Evolutionary conservation across 2,888 invertebrate genomes (phyloP).

Genomic region (Melieria crassipennis): DNA sequence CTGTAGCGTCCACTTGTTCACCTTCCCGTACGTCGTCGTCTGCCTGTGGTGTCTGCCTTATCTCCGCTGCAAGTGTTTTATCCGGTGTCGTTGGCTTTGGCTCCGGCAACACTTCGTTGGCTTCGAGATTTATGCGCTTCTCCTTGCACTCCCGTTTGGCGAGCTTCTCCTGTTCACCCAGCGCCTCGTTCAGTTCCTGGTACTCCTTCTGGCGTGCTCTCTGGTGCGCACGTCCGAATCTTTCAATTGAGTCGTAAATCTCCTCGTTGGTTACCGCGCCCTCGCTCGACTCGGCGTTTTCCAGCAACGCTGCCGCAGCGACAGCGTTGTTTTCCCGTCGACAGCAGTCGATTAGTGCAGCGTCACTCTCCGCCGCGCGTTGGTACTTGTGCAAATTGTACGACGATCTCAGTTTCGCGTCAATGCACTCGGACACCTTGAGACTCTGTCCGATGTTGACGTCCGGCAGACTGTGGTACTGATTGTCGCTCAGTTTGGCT

Average conservation of each 20-base stretch:
- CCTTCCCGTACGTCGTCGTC: no score
- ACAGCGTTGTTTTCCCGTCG: slow-evolving; percentile 15
- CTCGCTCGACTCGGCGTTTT: slow-evolving; percentile 31
- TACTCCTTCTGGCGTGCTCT: slow-evolving; percentile 58
- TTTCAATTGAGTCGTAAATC: slow-evolving; percentile 62
- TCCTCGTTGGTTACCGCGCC: slow-evolving; percentile 51
- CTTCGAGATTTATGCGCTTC: slow-evolving; percentile 26
- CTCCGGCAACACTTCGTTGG: background rate
- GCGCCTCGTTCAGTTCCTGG: slow-evolving; percentile 43
- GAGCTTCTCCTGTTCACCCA: slow-evolving; percentile 26
- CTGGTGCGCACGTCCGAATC: slow-evolving; percentile 63
- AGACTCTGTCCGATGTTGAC: slow-evolving; percentile 76
- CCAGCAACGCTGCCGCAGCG: slow-evolving; percentile 13
- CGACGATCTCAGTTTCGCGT: slow-evolving; percentile 72
- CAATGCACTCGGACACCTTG: slow-evolving; percentile 77
- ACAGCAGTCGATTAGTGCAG: slow-evolving; percentile 15
- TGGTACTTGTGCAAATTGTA: slow-evolving; percentile 58
- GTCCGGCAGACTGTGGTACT: slow-evolving; percentile 78
- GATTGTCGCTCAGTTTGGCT: slow-evolving; percentile 70
- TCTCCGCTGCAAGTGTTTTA: background rate
- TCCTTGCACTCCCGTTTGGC: slow-evolving; percentile 15
- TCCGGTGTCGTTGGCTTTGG: slow-evolving; percentile 33
- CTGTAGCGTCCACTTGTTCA: no score
- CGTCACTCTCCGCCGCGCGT: slow-evolving; percentile 42
- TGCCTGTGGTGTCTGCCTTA: background rate